Percentiles rank a stretch among this genome's conserved stretches.
Evolutionary conservation across 2,113 vertebrate genomes (phyloP).

Genomic region (Pandion haliaetus): DNA sequence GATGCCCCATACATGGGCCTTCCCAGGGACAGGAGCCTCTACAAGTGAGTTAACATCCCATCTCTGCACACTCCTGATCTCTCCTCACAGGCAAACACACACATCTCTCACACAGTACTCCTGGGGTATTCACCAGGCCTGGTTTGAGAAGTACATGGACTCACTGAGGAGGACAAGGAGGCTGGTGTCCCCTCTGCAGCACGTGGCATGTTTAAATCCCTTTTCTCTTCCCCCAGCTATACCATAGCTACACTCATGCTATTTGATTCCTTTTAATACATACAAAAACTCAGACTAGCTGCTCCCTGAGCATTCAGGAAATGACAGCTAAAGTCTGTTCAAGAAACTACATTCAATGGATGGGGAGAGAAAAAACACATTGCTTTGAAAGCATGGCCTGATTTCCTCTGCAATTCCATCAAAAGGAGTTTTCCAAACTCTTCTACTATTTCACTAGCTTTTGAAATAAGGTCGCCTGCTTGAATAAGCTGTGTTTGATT

Average conservation of each 20-base stretch:
- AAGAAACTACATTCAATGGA: neutral
- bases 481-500: neutral
- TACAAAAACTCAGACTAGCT: neutral
- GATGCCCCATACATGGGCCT: neutral
- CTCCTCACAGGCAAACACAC: neutral
- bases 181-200: neutral
- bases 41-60: accelerated
- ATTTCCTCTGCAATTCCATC: neutral
- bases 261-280: neutral
- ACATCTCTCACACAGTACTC: neutral
- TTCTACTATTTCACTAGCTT: neutral
- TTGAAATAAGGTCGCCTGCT: neutral
- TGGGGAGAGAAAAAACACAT: neutral
- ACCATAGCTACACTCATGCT: neutral
- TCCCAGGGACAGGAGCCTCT: neutral
- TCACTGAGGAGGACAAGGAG: neutral
- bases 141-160: neutral
- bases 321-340: neutral
- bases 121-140: neutral
- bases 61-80: neutral
- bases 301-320: neutral
- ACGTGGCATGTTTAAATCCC: neutral
- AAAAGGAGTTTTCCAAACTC: neutral
- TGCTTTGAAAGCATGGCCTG: neutral
- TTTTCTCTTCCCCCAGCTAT: neutral